Evolutionary conservation across 1,140 invertebrate genomes (phyloP).

Genomic region (Aphis craccivora): DNA sequence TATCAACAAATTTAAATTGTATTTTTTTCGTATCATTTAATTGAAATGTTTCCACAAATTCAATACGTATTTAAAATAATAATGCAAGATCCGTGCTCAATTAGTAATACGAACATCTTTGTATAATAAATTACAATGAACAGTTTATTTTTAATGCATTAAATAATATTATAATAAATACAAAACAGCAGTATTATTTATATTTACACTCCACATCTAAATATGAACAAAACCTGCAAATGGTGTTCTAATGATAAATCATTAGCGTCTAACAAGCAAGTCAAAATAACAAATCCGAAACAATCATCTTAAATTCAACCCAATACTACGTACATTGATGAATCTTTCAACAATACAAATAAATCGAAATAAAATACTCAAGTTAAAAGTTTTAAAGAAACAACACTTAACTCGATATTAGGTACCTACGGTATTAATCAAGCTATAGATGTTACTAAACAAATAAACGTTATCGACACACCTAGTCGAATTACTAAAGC

Average conservation of each 20-base stretch:
- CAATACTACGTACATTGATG: neutral
- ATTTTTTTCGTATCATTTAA: neutral
- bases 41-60: neutral
- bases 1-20: neutral
- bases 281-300: neutral
- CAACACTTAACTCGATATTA: neutral
- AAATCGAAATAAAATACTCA: neutral
- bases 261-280: neutral
- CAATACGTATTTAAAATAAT: neutral
- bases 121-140: neutral
- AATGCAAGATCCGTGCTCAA: neutral
- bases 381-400: neutral
- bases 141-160: neutral
- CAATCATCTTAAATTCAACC: neutral
- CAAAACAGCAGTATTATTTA: neutral
- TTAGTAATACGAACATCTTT: neutral
- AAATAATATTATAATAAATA: neutral
- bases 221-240: neutral
- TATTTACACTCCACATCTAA: neutral
- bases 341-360: neutral
- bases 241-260: neutral
- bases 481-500: neutral
- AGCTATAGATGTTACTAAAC: neutral
- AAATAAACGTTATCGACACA: neutral
- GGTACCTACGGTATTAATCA: neutral